Conservation (phyloP, 2,888 invertebrate species). For the Brachycybe producta region DNA sequence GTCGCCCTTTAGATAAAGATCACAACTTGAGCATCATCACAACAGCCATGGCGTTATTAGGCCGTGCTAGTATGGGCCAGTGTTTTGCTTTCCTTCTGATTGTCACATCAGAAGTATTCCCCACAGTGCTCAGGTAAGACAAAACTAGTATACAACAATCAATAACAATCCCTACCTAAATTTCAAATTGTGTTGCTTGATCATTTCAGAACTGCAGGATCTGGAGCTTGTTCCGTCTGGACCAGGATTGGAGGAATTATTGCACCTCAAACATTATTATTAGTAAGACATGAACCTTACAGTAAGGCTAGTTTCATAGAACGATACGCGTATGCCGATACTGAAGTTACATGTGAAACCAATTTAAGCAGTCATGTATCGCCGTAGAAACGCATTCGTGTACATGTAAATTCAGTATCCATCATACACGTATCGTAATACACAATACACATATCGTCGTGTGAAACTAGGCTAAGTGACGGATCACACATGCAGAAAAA, state of each 20-base stretch:
- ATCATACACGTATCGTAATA: too few species aligned
- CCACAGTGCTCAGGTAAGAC: conserved; percentile 25
- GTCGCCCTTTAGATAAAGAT: not conserved
- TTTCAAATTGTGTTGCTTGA: not conserved
- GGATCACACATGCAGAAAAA: too few species aligned
- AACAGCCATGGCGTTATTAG: conserved; percentile 25
- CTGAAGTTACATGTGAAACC: too few species aligned
- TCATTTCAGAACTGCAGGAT: conserved; percentile 20
- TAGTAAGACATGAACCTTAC: conserved; percentile 26
- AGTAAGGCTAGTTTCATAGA: too few species aligned
- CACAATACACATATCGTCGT: too few species aligned
- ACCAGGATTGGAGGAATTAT: conserved; percentile 39
- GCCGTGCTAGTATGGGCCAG: conserved; percentile 37
- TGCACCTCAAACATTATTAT: conserved; percentile 34
- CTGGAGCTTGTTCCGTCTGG: conserved; percentile 39
- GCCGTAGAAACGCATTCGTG: too few species aligned
- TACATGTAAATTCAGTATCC: too few species aligned
- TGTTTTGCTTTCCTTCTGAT: conserved; percentile 37
- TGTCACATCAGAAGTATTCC: conserved; percentile 33
- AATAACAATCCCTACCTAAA: too few species aligned
- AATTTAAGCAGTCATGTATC: too few species aligned
- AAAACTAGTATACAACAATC: not conserved
- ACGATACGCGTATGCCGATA: too few species aligned
- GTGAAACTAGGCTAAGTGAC: too few species aligned
- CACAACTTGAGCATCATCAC: not conserved